Conservation (phyloP, 1,140 invertebrate genomes). For the Eumeta japonica region DNA sequence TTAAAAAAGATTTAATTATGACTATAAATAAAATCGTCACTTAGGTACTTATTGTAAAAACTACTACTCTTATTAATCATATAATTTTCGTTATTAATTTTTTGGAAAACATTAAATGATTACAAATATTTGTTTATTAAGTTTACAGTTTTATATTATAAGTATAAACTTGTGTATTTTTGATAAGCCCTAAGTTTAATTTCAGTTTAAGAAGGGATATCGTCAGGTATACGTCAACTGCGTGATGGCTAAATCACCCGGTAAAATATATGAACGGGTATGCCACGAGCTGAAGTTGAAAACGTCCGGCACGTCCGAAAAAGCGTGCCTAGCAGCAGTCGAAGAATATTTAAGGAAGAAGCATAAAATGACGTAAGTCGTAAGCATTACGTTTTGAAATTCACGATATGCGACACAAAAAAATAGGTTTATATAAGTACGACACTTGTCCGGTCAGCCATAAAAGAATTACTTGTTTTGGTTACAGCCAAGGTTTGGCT, state of each 20-base stretch:
- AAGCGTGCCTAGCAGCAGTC: constrained; percentile 61
- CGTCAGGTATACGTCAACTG: constrained; percentile 79
- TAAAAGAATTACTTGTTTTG: too few species aligned
- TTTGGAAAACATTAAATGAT: too few species aligned
- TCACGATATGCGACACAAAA: background rate
- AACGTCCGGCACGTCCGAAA: constrained; percentile 56
- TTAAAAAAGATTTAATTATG: too few species aligned
- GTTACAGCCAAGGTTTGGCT: too few species aligned
- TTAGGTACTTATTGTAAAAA: too few species aligned
- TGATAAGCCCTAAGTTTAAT: constrained; percentile 20
- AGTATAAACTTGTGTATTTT: background rate
- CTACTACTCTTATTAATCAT: too few species aligned
- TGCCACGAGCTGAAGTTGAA: constrained; percentile 65
- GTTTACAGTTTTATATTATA: background rate
- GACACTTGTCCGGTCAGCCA: too few species aligned
- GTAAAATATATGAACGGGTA: constrained; percentile 71
- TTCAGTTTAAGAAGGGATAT: constrained; percentile 60
- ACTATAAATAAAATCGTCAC: too few species aligned
- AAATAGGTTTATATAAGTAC: background rate
- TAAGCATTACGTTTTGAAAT: constrained; percentile 4
- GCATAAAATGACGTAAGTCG: constrained; percentile 69
- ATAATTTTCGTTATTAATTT: too few species aligned
- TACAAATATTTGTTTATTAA: background rate
- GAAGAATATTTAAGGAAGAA: constrained; percentile 65
- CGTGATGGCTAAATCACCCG: constrained; percentile 73